A percentile compares a stretch with the other conserved stretches of the same genome.
These are phyloP conservation scores for Urocolius indicus DNA, from an alignment of 2,113 vertebrate genomes.

Conservation along the genomic window DNA sequence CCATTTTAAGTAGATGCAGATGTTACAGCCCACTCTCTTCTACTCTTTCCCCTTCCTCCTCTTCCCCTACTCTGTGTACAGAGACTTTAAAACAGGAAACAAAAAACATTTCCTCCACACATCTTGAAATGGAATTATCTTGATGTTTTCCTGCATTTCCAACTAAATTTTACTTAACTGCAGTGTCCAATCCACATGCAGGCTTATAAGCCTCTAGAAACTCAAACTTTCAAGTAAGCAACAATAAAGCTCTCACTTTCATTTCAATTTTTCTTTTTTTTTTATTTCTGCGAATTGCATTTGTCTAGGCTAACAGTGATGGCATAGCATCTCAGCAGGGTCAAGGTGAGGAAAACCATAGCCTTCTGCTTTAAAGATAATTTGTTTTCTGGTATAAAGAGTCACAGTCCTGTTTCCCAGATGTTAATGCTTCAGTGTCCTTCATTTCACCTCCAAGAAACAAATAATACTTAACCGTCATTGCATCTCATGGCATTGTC, in stretches of 20 bases:
- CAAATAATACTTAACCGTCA: rapidly evolving
- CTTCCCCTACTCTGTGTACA: neutral
- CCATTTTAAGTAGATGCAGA: neutral
- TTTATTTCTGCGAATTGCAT: neutral
- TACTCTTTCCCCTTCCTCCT: neutral
- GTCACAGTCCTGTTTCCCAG: neutral
- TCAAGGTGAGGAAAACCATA: neutral
- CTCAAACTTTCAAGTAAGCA: neutral
- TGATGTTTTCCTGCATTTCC: neutral
- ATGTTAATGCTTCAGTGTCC: neutral
- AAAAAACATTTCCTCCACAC: neutral
- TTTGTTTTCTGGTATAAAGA: neutral
- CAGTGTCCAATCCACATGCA: neutral
- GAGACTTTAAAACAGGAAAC: neutral
- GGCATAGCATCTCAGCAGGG: neutral
- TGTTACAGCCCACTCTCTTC: neutral
- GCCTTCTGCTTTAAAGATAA: neutral
- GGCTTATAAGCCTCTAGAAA: neutral
- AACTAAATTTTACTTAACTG: neutral
- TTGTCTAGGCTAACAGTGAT: neutral
- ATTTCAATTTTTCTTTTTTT: neutral
- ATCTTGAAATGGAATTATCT: neutral
- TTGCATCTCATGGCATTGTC: neutral
- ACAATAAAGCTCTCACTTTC: neutral
- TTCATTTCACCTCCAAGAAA: neutral